Evolutionary conservation across 2,888 invertebrate species (phyloP).

Genomic region (Capitulum mitella): DNA sequence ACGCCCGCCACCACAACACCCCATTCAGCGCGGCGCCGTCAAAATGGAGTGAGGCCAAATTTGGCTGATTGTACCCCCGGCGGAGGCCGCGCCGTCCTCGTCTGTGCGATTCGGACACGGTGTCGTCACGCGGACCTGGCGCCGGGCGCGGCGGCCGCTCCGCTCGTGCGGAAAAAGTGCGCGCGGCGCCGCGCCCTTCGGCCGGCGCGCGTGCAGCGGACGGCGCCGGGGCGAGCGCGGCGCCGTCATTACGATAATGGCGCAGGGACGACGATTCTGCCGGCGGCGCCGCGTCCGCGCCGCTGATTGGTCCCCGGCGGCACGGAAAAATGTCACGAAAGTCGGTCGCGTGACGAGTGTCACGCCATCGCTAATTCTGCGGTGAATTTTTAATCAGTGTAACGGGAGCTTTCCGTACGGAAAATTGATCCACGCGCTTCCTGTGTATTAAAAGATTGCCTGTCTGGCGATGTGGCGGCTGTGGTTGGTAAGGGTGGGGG

Average conservation of each 20-base stretch:
- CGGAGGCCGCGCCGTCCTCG: background rate
- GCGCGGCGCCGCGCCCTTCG: background rate
- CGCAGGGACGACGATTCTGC: background rate
- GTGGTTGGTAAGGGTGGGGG: too few relatives aligned
- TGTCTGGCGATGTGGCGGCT: too few relatives aligned
- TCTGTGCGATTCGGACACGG: too few relatives aligned
- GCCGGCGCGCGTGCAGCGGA: background rate
- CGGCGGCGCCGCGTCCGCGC: background rate
- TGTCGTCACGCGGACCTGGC: background rate
- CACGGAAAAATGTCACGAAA: background rate
- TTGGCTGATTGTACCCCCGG: background rate
- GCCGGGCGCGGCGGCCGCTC: background rate
- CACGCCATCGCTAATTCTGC: slow-evolving; percentile 12
- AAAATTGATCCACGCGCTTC: background rate
- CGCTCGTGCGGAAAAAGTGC: background rate
- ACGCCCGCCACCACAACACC: background rate
- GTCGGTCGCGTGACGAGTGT: background rate
- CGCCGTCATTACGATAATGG: slow-evolving; percentile 7
- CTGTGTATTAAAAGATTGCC: slow-evolving; percentile 4
- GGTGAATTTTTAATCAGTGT: slow-evolving; percentile 7
- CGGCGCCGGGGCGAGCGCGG: background rate
- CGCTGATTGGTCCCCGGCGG: background rate
- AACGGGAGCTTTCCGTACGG: background rate
- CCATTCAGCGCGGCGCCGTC: background rate
- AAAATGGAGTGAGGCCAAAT: background rate